Percentiles rank a stretch among this genome's conserved stretches.
These are phyloP conservation scores for Halichondria panicea DNA, from an alignment of 37 sponge, comb jelly and placozoan genomes.

Conservation along the genomic window DNA sequence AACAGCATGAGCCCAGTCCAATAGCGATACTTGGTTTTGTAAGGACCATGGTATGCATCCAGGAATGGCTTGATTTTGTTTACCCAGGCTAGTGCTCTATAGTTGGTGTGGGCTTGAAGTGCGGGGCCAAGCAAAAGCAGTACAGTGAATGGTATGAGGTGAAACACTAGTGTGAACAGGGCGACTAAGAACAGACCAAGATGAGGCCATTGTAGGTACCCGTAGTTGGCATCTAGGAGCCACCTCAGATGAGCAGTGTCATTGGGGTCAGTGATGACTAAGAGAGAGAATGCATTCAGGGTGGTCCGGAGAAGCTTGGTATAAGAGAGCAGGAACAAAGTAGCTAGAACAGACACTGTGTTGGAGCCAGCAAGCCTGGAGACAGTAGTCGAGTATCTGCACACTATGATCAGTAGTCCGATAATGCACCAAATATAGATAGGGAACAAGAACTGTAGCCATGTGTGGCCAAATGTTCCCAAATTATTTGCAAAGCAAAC, in stretches of 20 bases:
- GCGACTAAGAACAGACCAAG: background rate
- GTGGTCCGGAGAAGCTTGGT: background rate
- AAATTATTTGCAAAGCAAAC: background rate
- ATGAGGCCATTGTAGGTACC: background rate
- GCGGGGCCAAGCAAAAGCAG: constrained; percentile 7
- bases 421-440: background rate
- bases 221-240: constrained; percentile 11
- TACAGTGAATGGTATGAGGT: background rate
- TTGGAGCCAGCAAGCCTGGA: background rate
- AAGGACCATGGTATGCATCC: constrained; percentile 12
- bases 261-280: background rate
- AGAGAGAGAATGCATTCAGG: background rate
- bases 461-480: background rate
- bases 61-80: constrained; percentile 6
- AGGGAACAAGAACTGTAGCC: constrained; percentile 17
- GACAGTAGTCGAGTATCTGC: constrained; percentile 2
- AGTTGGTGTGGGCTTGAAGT: background rate
- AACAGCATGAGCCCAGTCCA: constrained; percentile 13
- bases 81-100: background rate
- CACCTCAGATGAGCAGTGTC: background rate
- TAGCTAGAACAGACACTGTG: constrained; percentile 12
- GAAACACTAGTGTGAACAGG: background rate
- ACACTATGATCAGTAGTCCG: background rate
- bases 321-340: constrained; percentile 15
- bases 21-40: constrained; percentile 3